phyloP scores from a whole-genome alignment of 2,888 invertebrate genomes.

The Tyria jacobaeae region DNA sequence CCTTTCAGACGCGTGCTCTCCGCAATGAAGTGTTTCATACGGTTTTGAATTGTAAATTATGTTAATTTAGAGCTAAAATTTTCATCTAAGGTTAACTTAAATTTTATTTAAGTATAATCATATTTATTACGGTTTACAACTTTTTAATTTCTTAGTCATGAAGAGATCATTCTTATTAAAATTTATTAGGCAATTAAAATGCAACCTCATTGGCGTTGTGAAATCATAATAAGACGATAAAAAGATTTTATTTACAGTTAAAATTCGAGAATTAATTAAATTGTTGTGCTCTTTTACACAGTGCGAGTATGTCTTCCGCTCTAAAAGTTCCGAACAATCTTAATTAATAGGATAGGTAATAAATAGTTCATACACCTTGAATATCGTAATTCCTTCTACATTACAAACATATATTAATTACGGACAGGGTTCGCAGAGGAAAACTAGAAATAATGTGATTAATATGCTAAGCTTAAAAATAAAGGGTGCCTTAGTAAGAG shows the following conservation, averaged over 20 bases:
- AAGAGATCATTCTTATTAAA: constrained; percentile 4
- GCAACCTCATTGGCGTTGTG: background rate
- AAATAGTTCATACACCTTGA: background rate
- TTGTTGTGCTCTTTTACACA: background rate
- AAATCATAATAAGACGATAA: background rate
- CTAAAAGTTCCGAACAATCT: background rate
- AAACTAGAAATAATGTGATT: too few species aligned
- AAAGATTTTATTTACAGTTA: constrained; percentile 3
- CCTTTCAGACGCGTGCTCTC: constrained; percentile 70
- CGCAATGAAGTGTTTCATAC: constrained; percentile 73
- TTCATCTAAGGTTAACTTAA: constrained; percentile 54
- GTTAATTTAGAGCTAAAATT: constrained; percentile 68
- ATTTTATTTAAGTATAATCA: constrained; percentile 53
- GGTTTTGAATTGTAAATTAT: constrained; percentile 78
- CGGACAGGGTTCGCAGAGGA: too few species aligned
- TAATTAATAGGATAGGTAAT: background rate
- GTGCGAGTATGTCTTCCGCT: too few species aligned
- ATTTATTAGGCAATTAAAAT: constrained; percentile 1
- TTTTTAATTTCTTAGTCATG: constrained; percentile 36
- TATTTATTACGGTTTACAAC: constrained; percentile 42
- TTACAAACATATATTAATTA: too few species aligned
- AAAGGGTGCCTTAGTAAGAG: too few species aligned
- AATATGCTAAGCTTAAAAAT: too few species aligned
- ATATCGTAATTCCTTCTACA: too few species aligned
- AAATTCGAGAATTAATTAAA: background rate